Percentiles rank a stretch among this genome's conserved stretches.
These are phyloP conservation scores for Cephus cinctus DNA, from an alignment of 1,140 invertebrate genomes.

Conservation along the genomic window DNA sequence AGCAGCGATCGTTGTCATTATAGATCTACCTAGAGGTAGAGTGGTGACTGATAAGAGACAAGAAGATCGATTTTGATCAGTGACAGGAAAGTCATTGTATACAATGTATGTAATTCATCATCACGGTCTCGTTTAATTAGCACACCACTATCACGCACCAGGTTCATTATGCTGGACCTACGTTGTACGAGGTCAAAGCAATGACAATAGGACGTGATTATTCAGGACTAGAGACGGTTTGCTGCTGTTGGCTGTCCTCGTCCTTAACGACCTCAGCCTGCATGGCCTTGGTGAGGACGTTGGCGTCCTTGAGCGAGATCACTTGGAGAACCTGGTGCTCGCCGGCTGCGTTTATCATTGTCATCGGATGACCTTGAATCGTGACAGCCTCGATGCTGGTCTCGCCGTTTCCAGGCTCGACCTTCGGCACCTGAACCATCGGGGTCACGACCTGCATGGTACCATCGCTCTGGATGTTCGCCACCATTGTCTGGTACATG, in stretches of 20 bases:
- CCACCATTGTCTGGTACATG: constrained; percentile 96
- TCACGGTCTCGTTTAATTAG: no score
- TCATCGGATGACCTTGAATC: constrained; percentile 71
- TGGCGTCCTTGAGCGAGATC: constrained; percentile 78
- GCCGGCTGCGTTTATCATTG: constrained; percentile 70
- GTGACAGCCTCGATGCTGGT: constrained; percentile 63
- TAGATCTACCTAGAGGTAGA: no score
- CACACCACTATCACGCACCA: constrained; percentile 10
- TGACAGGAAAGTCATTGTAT: no score
- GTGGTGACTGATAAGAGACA: no score
- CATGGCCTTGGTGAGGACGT: constrained; percentile 76
- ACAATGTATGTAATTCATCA: no score
- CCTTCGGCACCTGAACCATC: constrained; percentile 76
- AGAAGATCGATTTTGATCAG: no score
- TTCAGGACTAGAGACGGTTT: constrained; percentile 51
- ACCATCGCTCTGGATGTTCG: constrained; percentile 82
- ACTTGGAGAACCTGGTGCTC: constrained; percentile 80
- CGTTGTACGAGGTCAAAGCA: no score
- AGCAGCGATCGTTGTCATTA: no score
- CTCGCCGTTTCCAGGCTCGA: constrained; percentile 66
- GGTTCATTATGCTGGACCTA: constrained; percentile 2
- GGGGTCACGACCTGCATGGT: constrained; percentile 79
- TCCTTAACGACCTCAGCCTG: constrained; percentile 60
- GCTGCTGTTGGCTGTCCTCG: constrained; percentile 50
- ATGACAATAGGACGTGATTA: no score